Base-by-base conservation (phyloP, 2,888 invertebrate genomes). In the Nipponacmea schrenckii region DNA sequence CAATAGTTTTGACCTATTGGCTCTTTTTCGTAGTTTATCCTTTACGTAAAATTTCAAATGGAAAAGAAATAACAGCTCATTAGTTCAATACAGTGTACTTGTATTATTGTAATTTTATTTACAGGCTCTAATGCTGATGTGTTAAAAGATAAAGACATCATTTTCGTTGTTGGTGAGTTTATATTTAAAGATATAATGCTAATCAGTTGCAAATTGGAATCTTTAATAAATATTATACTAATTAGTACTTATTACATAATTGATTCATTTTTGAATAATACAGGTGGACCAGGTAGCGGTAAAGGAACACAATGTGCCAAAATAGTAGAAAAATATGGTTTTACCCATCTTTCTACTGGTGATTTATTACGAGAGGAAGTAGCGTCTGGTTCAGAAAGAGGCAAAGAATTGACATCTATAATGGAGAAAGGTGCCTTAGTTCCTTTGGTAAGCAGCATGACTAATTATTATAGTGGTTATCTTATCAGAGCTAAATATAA, bases 231-330 rank as follows among this genome's bases (percentile, higher is more conserved):
- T 31, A 31, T 31, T 2, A 31, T 31, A 31, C 31, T 31, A 31
- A 2, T 31, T 31, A 31, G 5, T 31, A 31, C 31, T 31, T 3
- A 2, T 31, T 31, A 31, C 31, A 31, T 39, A 39, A 39, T 8
- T 39, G 8, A 8, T 31, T 31, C 31, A 39, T 39, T 5, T 39
- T 8, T 39, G 10, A 39, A 24, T 44, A 27, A 50, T 65, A 10
- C 70, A 83, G 83, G 84, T 67, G 97, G 98, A 0, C 97, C 97
- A 0, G 98, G 97, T 2, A 96, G 95, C 62, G 96, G 98, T 76
- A 98, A 98, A 90, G 97, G 97, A 62, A 98, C 97, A 7, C 97
- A 97, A 90, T 97, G 97, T 91, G 96, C 95, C 80, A 93, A 92
- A 88, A 96, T 98, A 85, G 95, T 97, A 20, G 93, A 92, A 75